Conservation (phyloP, 2,113 vertebrate genomes). For the Oryzias woworae region DNA sequence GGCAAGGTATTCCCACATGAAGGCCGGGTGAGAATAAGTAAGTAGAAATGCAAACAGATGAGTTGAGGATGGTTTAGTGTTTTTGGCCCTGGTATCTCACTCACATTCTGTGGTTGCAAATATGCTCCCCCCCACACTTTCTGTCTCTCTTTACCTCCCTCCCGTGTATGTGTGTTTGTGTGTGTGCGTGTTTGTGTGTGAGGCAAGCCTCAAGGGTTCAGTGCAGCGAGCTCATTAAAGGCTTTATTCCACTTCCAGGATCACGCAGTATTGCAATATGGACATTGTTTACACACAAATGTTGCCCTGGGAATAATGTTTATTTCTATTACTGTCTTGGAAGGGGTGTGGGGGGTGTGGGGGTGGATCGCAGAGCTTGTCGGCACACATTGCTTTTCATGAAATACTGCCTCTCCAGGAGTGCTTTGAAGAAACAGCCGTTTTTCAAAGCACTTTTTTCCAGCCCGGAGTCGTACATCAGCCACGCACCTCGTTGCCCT, state of each 20-base stretch:
- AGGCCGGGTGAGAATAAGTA: constrained; percentile 66
- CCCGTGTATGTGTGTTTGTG: constrained; percentile 16
- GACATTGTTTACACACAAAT: constrained; percentile 78
- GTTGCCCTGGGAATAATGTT: constrained; percentile 74
- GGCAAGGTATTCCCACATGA: constrained; percentile 73
- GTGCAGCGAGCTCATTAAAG: constrained; percentile 77
- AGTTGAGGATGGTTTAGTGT: constrained; percentile 51
- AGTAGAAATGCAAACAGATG: constrained; percentile 57
- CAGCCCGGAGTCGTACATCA: constrained; percentile 38
- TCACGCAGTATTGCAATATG: constrained; percentile 65
- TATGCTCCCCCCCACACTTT: constrained; percentile 21
- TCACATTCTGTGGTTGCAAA: constrained; percentile 59
- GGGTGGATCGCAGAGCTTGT: constrained; percentile 33
- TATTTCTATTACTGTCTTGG: constrained; percentile 69
- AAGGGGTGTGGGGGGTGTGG: constrained; percentile 3
- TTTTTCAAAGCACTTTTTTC: constrained; percentile 41
- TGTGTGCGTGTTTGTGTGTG: constrained; percentile 21
- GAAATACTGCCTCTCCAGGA: constrained; percentile 70
- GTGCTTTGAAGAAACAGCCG: constrained; percentile 60
- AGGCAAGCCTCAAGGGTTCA: constrained; percentile 68
- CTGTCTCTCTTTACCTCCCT: constrained; percentile 11
- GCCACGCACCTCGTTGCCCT: constrained; percentile 28
- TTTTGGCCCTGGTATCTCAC: constrained; percentile 50
- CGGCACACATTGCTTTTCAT: constrained; percentile 70
- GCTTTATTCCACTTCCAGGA: constrained; percentile 75